Base-by-base conservation (phyloP, 1,140 invertebrate genomes). In the Rhyacophila brunnea region DNA sequence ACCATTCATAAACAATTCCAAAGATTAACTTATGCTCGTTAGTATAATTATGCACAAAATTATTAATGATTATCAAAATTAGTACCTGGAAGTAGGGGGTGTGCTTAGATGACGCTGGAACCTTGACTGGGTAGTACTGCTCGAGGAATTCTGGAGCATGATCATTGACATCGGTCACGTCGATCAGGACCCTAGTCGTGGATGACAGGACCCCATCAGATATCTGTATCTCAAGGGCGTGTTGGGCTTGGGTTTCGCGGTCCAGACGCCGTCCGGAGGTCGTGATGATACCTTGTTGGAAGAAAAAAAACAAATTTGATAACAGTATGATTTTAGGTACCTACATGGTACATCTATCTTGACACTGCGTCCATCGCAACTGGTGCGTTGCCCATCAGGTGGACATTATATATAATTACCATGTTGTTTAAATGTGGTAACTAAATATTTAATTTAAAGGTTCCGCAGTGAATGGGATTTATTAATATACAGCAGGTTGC, bases 141-240 rank as follows among this genome's bases (percentile, higher is more conserved):
- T 93, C 87, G 65, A 89, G 85, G 73, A 95, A 95, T 64, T 85
- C 83, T 0, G 91, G 92, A 36, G 82, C 81, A 68, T 91, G 85
- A 72, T 96, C 93, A 77, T 96, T 95, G 55, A 91, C 79, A 74
- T 96, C 92, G 15, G 83, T 78, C 6, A 97, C 87, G 50, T 84
- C 79, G 36, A 98, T 84, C 18, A 92, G 83, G 28, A 97, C 88
- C 58, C 91, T 83, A 10, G 91, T 92, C 2, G 87, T 89, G 3
- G 92, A 94, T 2, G 88, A 86, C 50, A 95, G 78, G 4, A 81
- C 68, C 72, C 90, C 88, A 75, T 97, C 93, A 53, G 81, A 86
- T 19, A 94, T 86, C 35, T 86, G 82, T 74, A 95, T 90, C 83
- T 93, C 90, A 4, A 95, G 79, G 68, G 92, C 87, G 75, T 95